These are phyloP conservation scores for Euura lappo DNA, from an alignment of 1,140 invertebrate genomes.

Conservation along the genomic window DNA sequence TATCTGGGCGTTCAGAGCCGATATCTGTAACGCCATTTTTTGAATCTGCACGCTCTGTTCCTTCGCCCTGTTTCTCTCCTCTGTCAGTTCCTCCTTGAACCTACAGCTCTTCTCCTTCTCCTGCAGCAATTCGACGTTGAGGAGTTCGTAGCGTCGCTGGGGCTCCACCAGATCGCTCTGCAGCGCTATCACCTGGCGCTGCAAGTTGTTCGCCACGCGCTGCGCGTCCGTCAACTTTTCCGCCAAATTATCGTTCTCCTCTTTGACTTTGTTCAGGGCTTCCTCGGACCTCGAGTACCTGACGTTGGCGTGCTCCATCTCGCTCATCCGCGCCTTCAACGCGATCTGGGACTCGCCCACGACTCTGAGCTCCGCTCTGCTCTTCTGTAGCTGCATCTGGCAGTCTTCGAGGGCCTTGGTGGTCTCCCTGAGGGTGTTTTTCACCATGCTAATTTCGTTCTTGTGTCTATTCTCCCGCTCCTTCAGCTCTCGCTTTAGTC, in stretches of 20 bases:
- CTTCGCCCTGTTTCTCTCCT: constrained; percentile 39
- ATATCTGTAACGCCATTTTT: constrained; percentile 41
- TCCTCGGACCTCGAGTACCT: constrained; percentile 41
- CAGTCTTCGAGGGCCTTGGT: constrained; percentile 45
- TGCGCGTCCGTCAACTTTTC: constrained; percentile 43
- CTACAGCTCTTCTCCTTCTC: constrained; percentile 39
- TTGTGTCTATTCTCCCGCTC: constrained; percentile 43
- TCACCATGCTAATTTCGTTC: constrained; percentile 45
- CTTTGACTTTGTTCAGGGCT: constrained; percentile 37
- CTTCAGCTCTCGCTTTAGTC: constrained; percentile 38
- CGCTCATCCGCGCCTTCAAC: constrained; percentile 13
- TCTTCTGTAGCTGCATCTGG: constrained; percentile 46
- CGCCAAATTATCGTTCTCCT: constrained; percentile 43
- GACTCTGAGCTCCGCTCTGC: constrained; percentile 39
- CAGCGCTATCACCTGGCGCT: constrained; percentile 36
- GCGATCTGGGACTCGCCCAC: constrained; percentile 26
- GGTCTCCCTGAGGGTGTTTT: constrained; percentile 43
- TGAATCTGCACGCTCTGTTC: constrained; percentile 43
- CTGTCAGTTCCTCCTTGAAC: constrained; percentile 40
- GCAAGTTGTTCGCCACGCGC: constrained; percentile 39
- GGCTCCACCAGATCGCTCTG: constrained; percentile 50
- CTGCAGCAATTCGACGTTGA: constrained; percentile 47
- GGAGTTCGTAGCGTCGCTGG: constrained; percentile 44
- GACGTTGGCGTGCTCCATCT: constrained; percentile 21
- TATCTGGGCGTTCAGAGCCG: constrained; percentile 40